Evolutionary conservation across 2,888 invertebrate genomes (phyloP).

Genomic region (Ormia ochracea): DNA sequence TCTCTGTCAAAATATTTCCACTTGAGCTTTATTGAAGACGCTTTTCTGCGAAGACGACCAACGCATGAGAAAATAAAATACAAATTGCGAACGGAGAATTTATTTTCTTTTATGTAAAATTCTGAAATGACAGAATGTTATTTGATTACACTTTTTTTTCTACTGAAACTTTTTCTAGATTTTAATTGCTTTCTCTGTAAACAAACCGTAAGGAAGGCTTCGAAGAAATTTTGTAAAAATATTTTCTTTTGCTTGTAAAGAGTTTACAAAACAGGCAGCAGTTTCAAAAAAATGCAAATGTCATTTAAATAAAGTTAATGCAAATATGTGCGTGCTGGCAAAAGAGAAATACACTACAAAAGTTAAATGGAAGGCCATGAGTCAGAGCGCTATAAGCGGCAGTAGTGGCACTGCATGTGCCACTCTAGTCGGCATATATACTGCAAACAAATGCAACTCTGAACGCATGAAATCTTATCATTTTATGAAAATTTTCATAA

Average conservation of each 20-base stretch:
- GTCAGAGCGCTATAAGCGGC: background rate
- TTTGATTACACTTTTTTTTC: background rate
- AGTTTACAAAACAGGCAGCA: constrained; percentile 5
- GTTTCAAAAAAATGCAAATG: background rate
- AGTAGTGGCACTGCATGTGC: too few species aligned
- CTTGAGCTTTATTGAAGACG: background rate
- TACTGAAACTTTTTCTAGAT: constrained; percentile 1
- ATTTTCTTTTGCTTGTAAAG: constrained; percentile 22
- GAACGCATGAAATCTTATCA: too few species aligned
- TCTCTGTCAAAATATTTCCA: background rate
- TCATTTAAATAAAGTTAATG: background rate
- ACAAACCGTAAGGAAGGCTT: constrained; percentile 5
- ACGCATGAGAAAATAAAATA: background rate
- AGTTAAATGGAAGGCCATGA: background rate
- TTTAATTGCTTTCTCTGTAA: constrained; percentile 48
- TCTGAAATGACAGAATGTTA: constrained; percentile 13
- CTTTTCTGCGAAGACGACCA: background rate
- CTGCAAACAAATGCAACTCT: too few species aligned
- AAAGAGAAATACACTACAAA: background rate
- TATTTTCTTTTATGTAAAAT: constrained; percentile 5
- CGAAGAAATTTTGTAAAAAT: constrained; percentile 36
- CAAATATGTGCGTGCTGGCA: background rate
- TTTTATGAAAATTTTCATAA: too few species aligned
- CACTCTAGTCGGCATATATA: too few species aligned
- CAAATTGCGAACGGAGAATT: background rate